Evolutionary conservation across 2,888 invertebrate species (phyloP), one percentile per base, ranked within the genome.

Genomic region (Andrena trimmerana): DNA sequence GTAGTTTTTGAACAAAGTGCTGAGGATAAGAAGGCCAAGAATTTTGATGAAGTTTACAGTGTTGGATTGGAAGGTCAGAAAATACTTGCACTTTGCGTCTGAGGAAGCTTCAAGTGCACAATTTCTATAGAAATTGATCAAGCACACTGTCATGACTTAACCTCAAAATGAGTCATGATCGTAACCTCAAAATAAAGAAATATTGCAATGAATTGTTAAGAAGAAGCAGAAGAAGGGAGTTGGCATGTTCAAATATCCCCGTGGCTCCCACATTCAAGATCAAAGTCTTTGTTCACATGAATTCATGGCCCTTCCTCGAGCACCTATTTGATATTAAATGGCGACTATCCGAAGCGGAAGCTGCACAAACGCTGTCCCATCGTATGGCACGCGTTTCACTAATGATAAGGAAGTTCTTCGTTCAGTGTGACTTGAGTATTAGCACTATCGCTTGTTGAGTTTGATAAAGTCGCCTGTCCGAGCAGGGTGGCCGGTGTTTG

Each of bases 371-470:
- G 63, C 72, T 52, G 24, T 27, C 13, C n/a, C 20, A 8, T 59
- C 65, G 27, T 2, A 48, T 7, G 16, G 10, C 16, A 16, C 62
- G 65, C n/a, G 71, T 69, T 59, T 60, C 48, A 6, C n/a, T 70
- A 76, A 31, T 59, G 16, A 62, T 72, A 81, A 81, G 78, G 57
- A 71, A 57, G 24, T 73, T 81, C 29, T 78, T 81, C 50, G 54
- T 70, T 81, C 59, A 42, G 62, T 72, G 81, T 78, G 72, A 81
- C 67, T 68, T 63, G 71, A 57, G 54, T 71, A 54, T 60, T 67
- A 54, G 66, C 57, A 57, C 78, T 71, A 31, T 79, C 80, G 68
- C 67, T 78, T 72, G 24, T 72, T 72, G 63, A 52, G 78, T 81
- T 72, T 63, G 24, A 72, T 24, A 16, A 57, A 57, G n/a, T 60